Evolutionary conservation across 2,888 invertebrate genomes (phyloP).

Genomic region (Xanthia togata): DNA sequence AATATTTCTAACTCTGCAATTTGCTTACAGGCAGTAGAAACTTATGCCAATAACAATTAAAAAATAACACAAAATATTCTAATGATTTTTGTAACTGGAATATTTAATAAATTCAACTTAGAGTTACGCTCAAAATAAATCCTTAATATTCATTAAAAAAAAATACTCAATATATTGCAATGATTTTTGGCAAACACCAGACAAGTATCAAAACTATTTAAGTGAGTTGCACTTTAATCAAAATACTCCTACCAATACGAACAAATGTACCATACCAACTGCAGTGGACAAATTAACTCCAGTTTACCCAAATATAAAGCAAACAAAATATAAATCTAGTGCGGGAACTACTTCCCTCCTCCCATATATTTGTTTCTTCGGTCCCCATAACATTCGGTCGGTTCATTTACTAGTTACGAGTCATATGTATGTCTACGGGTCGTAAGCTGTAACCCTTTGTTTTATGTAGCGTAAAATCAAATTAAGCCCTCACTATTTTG

Average conservation of each 20-base stretch:
- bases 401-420: slow-evolving; percentile 61
- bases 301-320: slow-evolving; percentile 28
- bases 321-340: slow-evolving; percentile 63
- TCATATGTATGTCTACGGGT: slow-evolving; percentile 41
- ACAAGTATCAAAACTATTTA: slow-evolving; percentile 4
- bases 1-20: not conserved
- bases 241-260: not conserved
- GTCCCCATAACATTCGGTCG: slow-evolving; percentile 62
- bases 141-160: not conserved
- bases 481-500: slow-evolving; percentile 53
- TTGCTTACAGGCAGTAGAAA: not conserved
- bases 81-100: not conserved
- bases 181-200: not conserved
- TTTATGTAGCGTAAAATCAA: slow-evolving; percentile 69
- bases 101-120: too few relatives aligned
- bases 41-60: not conserved
- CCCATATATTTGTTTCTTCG: slow-evolving; percentile 56
- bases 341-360: slow-evolving; percentile 47
- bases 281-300: slow-evolving; percentile 35
- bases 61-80: not conserved
- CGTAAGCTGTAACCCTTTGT: slow-evolving; percentile 58
- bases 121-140: too few relatives aligned
- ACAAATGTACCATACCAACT: not conserved
- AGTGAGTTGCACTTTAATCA: not conserved
- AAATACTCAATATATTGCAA: not conserved